Conservation (phyloP, 2,113 vertebrate species). For the Aix galericulata region DNA sequence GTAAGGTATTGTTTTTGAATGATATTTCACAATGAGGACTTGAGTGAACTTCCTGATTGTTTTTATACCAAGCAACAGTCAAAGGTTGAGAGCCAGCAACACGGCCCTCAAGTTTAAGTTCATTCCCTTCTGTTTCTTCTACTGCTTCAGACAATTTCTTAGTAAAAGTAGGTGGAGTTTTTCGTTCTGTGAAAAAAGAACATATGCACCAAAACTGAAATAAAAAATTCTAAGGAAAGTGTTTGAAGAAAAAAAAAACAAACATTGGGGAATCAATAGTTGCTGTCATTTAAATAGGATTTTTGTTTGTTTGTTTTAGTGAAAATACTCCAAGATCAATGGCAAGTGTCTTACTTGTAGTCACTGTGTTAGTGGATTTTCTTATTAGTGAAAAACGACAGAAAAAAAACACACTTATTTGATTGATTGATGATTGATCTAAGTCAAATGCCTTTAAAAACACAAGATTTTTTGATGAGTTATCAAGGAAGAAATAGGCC, state of each 20-base stretch:
- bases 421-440: too few relatives aligned
- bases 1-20: constrained; percentile 88
- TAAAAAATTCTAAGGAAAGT: neutral
- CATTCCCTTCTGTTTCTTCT: constrained; percentile 90
- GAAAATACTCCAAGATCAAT: neutral
- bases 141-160: constrained; percentile 90
- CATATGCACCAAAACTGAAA: neutral
- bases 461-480: neutral
- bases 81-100: constrained; percentile 93
- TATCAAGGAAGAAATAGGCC: neutral
- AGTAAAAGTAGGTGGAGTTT: constrained; percentile 91
- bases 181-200: constrained; percentile 84
- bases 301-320: neutral
- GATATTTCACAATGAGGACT: constrained; percentile 87
- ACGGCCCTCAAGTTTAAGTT: constrained; percentile 90
- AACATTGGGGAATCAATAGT: neutral
- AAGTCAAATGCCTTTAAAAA: neutral
- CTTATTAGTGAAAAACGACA: neutral
- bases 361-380: neutral
- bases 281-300: neutral
- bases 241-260: neutral
- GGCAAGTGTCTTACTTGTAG: neutral
- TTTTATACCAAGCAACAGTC: constrained; percentile 88
- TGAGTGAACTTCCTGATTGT: constrained; percentile 82
- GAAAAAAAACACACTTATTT: too few relatives aligned